Evolutionary conservation across 2,888 invertebrate genomes (phyloP).

Genomic region (Serripes groenlandicus): DNA sequence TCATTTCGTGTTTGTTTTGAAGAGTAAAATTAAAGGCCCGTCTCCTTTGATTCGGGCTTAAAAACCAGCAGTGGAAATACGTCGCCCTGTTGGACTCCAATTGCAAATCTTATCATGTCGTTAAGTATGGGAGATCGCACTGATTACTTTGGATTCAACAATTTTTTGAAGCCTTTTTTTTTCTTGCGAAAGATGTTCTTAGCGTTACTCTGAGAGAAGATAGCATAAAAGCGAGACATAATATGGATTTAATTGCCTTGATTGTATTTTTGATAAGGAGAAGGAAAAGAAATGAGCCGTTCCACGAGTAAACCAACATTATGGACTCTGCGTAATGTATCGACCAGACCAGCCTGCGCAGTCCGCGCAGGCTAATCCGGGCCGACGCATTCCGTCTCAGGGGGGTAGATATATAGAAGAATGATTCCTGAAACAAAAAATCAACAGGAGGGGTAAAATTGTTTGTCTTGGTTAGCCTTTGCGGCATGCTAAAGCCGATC

Average conservation of each 20-base stretch:
- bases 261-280: neutral
- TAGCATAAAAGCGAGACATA: neutral
- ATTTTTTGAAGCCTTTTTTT: constrained; percentile 28
- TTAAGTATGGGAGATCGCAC: constrained; percentile 32
- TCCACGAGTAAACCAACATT: too few relatives aligned
- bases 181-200: neutral
- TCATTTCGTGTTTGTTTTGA: constrained; percentile 36
- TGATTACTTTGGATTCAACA: constrained; percentile 40
- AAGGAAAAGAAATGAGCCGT: constrained; percentile 5
- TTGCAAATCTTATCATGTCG: constrained; percentile 44
- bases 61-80: constrained; percentile 29
- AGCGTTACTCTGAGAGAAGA: neutral
- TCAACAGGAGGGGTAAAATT: too few relatives aligned
- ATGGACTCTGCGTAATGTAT: too few relatives aligned
- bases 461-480: too few relatives aligned
- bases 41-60: constrained; percentile 42
- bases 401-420: too few relatives aligned
- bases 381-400: too few relatives aligned
- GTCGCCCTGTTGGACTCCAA: constrained; percentile 43
- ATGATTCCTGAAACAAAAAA: too few relatives aligned
- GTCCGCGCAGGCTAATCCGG: too few relatives aligned
- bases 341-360: too few relatives aligned
- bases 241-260: constrained; percentile 10
- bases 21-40: constrained; percentile 43
- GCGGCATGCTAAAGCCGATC: too few relatives aligned